phyloP scores from a whole-genome alignment of 1,140 invertebrate genomes.

The Periplaneta americana region DNA sequence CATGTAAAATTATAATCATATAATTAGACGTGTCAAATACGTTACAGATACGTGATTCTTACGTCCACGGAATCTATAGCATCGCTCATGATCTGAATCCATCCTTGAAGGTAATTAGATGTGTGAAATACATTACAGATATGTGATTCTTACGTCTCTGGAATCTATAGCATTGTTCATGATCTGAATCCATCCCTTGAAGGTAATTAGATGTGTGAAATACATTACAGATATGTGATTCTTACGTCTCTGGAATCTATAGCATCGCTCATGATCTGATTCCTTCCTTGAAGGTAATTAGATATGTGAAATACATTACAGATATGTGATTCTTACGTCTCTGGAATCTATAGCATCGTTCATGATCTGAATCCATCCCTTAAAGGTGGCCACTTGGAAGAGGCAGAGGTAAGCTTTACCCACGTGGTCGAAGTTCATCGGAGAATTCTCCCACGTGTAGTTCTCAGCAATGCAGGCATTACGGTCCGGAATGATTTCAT shows the following conservation, averaged over 20 bases:
- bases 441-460: constrained; percentile 92
- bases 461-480: constrained; percentile 82
- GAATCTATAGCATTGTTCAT: constrained; percentile 98
- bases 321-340: constrained; percentile 51
- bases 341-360: constrained; percentile 94
- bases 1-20: too few species aligned
- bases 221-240: neutral
- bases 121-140: too few species aligned
- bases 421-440: constrained; percentile 98
- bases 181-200: constrained; percentile 91
- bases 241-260: constrained; percentile 87
- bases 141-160: constrained; percentile 60
- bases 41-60: neutral
- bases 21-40: too few species aligned
- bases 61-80: constrained; percentile 93
- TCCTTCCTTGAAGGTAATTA: constrained; percentile 78
- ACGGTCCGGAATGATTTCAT: constrained; percentile 79
- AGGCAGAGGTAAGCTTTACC: constrained; percentile 94
- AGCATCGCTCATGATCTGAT: constrained; percentile 95
- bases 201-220: constrained; percentile 65
- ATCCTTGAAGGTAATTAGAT: constrained; percentile 91
- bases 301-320: too few species aligned
- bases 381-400: constrained; percentile 98
- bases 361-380: constrained; percentile 95
- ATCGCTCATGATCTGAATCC: constrained; percentile 96